Base-by-base conservation (phyloP, 1,140 invertebrate species). In the Apocrypta bakeri region DNA sequence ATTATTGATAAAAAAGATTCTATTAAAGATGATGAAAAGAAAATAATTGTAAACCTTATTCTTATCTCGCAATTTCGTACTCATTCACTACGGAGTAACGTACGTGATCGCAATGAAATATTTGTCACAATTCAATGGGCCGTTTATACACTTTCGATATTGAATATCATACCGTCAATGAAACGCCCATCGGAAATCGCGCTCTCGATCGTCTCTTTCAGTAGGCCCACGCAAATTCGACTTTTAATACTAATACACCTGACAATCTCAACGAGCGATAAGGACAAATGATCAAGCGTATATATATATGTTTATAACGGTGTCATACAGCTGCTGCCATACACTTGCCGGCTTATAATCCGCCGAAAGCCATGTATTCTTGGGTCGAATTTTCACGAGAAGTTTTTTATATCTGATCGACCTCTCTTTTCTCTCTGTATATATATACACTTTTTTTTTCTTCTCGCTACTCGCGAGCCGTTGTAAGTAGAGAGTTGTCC, bases 211-310 rank as follows among this genome's bases (percentile, higher is more conserved):
- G 42, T 48, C 42, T 48, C 12, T n/a, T n/a, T n/a, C 42, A 17
- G 12, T 17, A 14, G 42, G 48, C 48, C 21, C 48, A 56, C 48
- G 48, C 48, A n/a, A 17, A 7, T 21, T 4, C 6, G 48, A 56
- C 48, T 56, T 64, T 24, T 64, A 29, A 24, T 24, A 64, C 76
- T 68, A 78, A 78, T 78, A 42, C 37, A 68, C 64, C 63, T 68
- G 76, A 66, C 33, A 68, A 68, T 63, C 74, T 78, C 25, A 0
- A 4, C 31, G 33, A 6, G 64, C 63, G 76, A 48, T 78, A 78
- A 78, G 76, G 37, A 78, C 37, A 78, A 78, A 78, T 78, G 76
- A 31, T 25, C 64, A 37, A 64, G 64, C 75, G 75, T 66, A 25
- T 68, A n/a, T 37, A 27, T 66, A 24, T 78, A n/a, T 37, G 40